Evolutionary conservation across 2,888 invertebrate genomes (phyloP), one percentile per base, ranked within the genome.

Genomic region (Arrhopalites spinosus): DNA sequence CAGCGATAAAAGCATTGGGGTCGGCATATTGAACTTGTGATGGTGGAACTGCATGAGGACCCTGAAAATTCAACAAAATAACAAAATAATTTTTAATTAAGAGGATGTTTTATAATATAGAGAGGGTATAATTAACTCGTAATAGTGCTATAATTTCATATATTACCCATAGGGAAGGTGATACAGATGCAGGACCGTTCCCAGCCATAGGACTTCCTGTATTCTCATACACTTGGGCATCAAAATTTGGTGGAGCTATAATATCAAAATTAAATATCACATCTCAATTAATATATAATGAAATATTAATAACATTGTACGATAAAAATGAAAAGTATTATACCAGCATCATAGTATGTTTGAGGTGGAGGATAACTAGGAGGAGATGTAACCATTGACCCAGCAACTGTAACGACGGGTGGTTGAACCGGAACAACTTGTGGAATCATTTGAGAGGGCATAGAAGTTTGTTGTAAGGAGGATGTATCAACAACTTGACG

Each of bases 401-500:
- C 80, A 25, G 79, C 30, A 43, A 78, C 77, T 7, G 77, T 78
- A 0, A 75, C 80, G 15, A 5, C n/a, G 1, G 78, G 80, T 43
- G 79, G 72, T 73, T 79, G 74, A 47, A 77, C 78, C 8, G 78
- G 79, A 15, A 75, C 79, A 25, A 76, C 77, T 71, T 77, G 80
- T 15, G 79, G 77, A 30, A 78, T 76, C n/a, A 74, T 74, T 43
- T 63, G 64, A 50, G 73, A 64, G 11, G 73, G 23, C 27, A 64
- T 27, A 5, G 74, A 25, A 2, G 74, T 61, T 56, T 67, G 74
- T 30, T 74, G 74, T 17, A 74, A 29, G 8, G 74, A 29, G 23
- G 74, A 23, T 0, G 29, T 30, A 23, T 73, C 73, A 13, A 76
- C 56, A 27, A n/a, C 47, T 61, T 73, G 76, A 29, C 89, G 85